Percentiles rank a stretch among this genome's conserved stretches.
phyloP scores from a whole-genome alignment of 2,113 vertebrate species.

The Nannospalax galili region DNA sequence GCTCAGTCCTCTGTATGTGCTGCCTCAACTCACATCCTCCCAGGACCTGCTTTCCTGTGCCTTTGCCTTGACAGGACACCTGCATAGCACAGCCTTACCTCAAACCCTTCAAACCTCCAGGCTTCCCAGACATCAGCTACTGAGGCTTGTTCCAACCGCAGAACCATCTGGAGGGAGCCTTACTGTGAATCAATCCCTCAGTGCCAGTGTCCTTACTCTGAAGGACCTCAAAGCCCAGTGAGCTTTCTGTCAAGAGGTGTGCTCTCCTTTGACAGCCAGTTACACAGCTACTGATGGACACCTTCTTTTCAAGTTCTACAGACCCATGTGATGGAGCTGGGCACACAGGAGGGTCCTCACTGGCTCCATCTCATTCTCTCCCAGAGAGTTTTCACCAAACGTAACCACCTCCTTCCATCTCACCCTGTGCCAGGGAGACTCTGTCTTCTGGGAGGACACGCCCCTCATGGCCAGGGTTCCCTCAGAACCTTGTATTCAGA shows the following conservation, averaged over 20 bases:
- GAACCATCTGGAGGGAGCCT: background rate
- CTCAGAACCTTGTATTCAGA: background rate
- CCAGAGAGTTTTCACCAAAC: background rate
- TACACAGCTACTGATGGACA: background rate
- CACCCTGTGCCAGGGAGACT: too few species aligned
- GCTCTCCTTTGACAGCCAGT: too few species aligned
- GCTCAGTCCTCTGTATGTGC: fast-evolving
- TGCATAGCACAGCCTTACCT: fast-evolving
- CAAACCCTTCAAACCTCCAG: fast-evolving
- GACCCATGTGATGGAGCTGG: background rate
- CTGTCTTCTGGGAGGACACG: background rate
- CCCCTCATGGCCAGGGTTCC: too few species aligned
- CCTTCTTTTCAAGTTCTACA: background rate
- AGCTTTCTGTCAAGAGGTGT: background rate
- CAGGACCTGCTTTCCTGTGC: fast-evolving
- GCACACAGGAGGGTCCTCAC: fast-evolving
- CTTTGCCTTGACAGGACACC: too few species aligned
- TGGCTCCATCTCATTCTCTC: background rate
- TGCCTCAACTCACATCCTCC: background rate
- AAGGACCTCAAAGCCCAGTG: background rate
- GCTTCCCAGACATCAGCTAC: background rate
- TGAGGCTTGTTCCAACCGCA: background rate
- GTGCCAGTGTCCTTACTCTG: background rate
- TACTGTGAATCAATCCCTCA: background rate
- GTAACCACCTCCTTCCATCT: background rate